Evolutionary conservation across 1,140 invertebrate genomes (phyloP), one percentile per base, ranked within the genome.

Genomic region (Radopholus similis): DNA sequence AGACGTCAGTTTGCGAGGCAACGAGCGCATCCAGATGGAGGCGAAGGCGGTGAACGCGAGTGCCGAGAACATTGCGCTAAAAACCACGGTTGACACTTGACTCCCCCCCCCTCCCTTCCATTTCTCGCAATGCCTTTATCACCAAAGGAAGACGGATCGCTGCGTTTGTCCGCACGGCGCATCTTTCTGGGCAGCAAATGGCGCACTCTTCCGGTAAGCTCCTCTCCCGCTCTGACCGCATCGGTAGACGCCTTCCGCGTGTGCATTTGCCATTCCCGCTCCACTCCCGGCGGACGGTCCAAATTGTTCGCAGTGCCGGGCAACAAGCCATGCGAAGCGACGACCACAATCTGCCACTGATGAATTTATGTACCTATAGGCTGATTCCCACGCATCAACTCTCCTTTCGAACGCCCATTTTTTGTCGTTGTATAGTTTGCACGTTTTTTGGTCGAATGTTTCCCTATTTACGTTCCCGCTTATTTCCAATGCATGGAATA

Each of bases 201-300:
- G 58, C 62, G 65, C n/a, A 40, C 73, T 5, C 56, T 77, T 28
- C 65, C 73, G 11, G 40, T 80, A 32, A 77, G 73, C 44, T 44
- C 77, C 21, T 77, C 75, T 11, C 75, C 75, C 2, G 72, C 75
- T 37, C 42, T 77, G 51, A 81, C 71, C 18, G 75, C 75, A 21
- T 77, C 75, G n/a, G 62, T 80, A n/a, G 77, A 77, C 28, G 75
- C 77, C 2, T 77, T 64, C 66, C 74, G 75, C 13, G 42, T 77
- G 18, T 77, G 75, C 49, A 47, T 77, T 66, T 77, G 75, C 53
- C 47, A 51, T 26, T n/a, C n/a, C n/a, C 51, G 51, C 11, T 54
- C 51, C 15, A 28, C 47, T 49, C 26, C 76, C 34, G 37, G 37
- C 15, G 28, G 26, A 30, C 37, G 74, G 15, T 73, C 75, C 26